Evolutionary conservation across 2,888 invertebrate species (phyloP).

Genomic region (Drosophila mimetica): DNA sequence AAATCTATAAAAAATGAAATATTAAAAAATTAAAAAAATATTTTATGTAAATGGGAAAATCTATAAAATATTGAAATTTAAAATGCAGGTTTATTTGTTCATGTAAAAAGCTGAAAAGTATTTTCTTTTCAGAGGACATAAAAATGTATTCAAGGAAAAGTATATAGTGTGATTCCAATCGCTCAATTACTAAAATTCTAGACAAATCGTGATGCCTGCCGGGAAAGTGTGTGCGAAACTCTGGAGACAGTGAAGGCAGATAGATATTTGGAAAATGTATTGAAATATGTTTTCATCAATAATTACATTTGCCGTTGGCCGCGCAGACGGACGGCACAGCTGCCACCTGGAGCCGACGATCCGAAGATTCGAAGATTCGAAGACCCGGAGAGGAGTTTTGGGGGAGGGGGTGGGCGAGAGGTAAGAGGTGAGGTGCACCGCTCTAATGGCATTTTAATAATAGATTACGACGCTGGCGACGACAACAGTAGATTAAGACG

Average conservation of each 20-base stretch:
- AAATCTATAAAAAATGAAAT: no score
- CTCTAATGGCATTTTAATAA: conserved; percentile 77
- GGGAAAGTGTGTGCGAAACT: background rate
- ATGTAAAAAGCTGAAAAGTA: no score
- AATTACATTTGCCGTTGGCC: conserved; percentile 75
- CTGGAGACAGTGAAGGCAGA: background rate
- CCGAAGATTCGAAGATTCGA: background rate
- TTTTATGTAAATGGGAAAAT: no score
- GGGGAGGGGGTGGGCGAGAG: conserved; percentile 1
- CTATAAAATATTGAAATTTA: no score
- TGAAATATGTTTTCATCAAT: conserved; percentile 56
- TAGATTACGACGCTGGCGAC: conserved; percentile 65
- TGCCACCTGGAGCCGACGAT: conserved; percentile 24
- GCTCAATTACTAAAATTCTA: background rate
- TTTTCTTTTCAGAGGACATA: no score
- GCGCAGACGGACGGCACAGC: conserved; percentile 42
- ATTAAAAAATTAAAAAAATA: no score
- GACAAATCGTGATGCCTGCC: background rate
- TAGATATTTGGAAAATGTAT: conserved; percentile 28
- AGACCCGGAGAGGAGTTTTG: conserved; percentile 13
- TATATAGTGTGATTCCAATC: no score
- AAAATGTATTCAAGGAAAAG: no score
- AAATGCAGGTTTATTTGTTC: no score
- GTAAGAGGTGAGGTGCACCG: conserved; percentile 45
- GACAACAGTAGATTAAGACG: conserved; percentile 45